Evolutionary conservation across 2,888 invertebrate species (phyloP).

Genomic region (Cynaeus angustus): DNA sequence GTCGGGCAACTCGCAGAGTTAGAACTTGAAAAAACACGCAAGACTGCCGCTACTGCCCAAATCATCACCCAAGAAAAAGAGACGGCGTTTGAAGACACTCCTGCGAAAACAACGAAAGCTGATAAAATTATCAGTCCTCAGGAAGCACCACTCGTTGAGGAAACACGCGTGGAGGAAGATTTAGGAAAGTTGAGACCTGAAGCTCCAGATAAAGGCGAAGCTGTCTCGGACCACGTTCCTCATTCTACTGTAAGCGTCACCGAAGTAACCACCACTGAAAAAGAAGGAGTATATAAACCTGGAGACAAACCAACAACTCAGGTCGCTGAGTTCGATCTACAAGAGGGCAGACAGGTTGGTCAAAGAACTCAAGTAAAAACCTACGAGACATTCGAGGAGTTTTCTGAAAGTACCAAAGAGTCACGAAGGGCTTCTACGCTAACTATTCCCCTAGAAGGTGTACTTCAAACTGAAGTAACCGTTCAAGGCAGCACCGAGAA

Average conservation of each 20-base stretch:
- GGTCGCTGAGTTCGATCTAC: conserved; percentile 32
- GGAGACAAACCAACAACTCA: conserved; percentile 37
- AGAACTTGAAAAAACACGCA: conserved; percentile 63
- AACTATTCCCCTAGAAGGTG: conserved; percentile 56
- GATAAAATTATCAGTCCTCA: conserved; percentile 47
- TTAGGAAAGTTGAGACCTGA: conserved; percentile 54
- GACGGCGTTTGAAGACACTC: conserved; percentile 57
- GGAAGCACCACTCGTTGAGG: conserved; percentile 42
- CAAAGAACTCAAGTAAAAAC: conserved; percentile 39
- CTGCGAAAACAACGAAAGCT: conserved; percentile 64
- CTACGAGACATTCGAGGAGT: conserved; percentile 45
- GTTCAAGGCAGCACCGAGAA: conserved; percentile 55
- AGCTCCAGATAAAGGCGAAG: conserved; percentile 54
- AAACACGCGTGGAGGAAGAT: conserved; percentile 60
- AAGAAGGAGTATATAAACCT: conserved; percentile 49
- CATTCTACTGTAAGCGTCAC: conserved; percentile 68
- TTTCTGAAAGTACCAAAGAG: conserved; percentile 54
- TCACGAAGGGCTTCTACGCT: conserved; percentile 54
- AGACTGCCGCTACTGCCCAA: conserved; percentile 65
- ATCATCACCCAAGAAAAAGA: conserved; percentile 68
- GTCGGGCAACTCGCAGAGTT: conserved; percentile 63
- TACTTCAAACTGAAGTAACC: conserved; percentile 58
- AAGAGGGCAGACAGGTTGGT: conserved; percentile 31
- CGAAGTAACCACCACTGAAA: conserved; percentile 58
- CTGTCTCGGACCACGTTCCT: conserved; percentile 56